These are phyloP conservation scores for Sarcophaga carnaria DNA, from an alignment of 2,888 invertebrate genomes.

Conservation along the genomic window DNA sequence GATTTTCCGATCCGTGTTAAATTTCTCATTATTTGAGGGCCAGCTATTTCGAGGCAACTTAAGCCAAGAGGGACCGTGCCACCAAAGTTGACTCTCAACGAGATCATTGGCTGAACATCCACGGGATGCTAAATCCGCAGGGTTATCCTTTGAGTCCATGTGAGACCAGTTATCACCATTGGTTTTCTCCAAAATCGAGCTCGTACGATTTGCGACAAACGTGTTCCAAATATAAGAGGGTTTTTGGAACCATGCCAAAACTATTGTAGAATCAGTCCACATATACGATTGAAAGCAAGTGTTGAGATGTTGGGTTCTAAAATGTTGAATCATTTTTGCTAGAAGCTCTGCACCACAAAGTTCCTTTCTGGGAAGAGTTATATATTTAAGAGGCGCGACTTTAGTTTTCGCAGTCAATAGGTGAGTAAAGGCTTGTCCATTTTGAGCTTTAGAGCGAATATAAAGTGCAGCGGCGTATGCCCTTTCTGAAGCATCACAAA, in stretches of 20 bases:
- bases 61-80: conserved; percentile 47
- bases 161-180: conserved; percentile 41
- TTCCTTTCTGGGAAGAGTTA: conserved; percentile 2
- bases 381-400: conserved; percentile 28
- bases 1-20: neutral
- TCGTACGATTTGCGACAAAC: conserved; percentile 53
- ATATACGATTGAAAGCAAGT: neutral
- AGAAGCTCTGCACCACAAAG: conserved; percentile 4
- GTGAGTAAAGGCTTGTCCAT: conserved; percentile 20
- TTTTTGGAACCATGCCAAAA: conserved; percentile 38
- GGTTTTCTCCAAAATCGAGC: conserved; percentile 32
- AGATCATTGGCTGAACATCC: conserved; percentile 46
- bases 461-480: conserved; percentile 18
- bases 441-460: conserved; percentile 17
- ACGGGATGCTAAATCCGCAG: conserved; percentile 20
- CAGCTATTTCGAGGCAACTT: conserved; percentile 2
- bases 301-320: neutral
- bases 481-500: conserved; percentile 47
- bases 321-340: neutral
- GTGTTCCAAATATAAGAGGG: conserved; percentile 42
- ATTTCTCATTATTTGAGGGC: neutral
- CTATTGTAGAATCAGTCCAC: conserved; percentile 1
- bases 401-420: conserved; percentile 44
- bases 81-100: conserved; percentile 35
- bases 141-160: conserved; percentile 31